These are phyloP conservation scores for Myotis brandtii DNA, from an alignment of 2,113 vertebrate species.

Conservation along the genomic window DNA sequence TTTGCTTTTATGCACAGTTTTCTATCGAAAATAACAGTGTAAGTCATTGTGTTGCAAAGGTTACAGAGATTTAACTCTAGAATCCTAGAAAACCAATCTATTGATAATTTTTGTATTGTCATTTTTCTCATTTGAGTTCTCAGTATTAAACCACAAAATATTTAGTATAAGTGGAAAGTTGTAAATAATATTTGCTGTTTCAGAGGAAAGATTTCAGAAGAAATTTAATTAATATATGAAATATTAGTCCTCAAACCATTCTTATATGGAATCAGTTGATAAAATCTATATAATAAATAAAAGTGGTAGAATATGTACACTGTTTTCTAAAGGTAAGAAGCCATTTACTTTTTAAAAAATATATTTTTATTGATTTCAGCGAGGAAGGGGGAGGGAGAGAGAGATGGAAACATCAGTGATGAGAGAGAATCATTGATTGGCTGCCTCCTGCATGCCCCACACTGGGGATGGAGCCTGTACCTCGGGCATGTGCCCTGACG, in stretches of 20 bases:
- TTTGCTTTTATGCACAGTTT: constrained; percentile 39
- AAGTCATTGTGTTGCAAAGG: neutral
- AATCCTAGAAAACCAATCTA: neutral
- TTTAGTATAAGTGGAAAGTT: neutral
- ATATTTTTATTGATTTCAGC: no score
- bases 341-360: neutral
- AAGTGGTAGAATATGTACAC: neutral
- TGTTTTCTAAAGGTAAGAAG: constrained; percentile 21
- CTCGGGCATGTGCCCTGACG: no score
- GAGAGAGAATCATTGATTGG: no score
- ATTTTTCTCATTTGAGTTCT: neutral
- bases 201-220: neutral
- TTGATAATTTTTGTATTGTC: neutral
- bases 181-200: constrained; percentile 24
- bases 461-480: no score
- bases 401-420: no score
- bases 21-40: neutral
- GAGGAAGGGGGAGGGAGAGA: no score
- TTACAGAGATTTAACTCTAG: neutral
- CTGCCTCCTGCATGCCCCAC: no score
- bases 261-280: constrained; percentile 8
- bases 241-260: neutral
- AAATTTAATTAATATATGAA: constrained; percentile 21
- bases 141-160: neutral
- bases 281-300: constrained; percentile 28